phyloP scores from a whole-genome alignment of 2,888 invertebrate species.

The Homarus gammarus region DNA sequence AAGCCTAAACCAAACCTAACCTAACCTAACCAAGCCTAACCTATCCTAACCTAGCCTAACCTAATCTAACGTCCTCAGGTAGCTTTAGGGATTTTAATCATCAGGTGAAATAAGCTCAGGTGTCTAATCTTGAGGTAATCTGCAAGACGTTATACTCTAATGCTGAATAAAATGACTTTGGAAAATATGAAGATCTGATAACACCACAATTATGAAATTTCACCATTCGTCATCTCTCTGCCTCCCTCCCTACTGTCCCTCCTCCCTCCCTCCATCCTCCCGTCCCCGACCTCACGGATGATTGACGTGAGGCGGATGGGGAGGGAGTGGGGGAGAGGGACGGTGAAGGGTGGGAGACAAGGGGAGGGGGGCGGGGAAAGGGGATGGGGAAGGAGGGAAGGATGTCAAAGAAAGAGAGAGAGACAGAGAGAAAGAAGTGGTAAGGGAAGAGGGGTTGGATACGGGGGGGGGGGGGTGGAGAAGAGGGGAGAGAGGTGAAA shows the following conservation, averaged over 20 bases:
- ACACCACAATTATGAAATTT: background rate
- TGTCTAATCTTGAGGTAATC: no score
- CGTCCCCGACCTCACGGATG: constrained; percentile 22
- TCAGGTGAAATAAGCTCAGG: no score
- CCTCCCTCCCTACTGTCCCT: background rate
- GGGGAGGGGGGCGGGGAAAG: background rate
- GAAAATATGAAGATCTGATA: no score
- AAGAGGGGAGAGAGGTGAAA: constrained; percentile 14
- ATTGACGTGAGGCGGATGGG: constrained; percentile 50
- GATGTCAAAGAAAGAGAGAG: constrained; percentile 8
- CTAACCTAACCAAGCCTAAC: no score
- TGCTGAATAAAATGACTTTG: no score
- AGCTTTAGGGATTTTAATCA: no score
- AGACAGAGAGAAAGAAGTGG: constrained; percentile 34
- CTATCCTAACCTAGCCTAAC: no score
- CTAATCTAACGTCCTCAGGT: no score
- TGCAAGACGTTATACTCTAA: no score
- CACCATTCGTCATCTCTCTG: background rate
- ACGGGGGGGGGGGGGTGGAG: background rate
- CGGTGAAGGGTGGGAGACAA: background rate
- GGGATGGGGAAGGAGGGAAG: constrained; percentile 2
- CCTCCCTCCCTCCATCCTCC: background rate
- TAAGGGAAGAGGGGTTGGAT: background rate
- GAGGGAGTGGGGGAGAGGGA: constrained; percentile 1
- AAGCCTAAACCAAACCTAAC: no score